Conservation (phyloP, 2,797 vertebrate genomes). For the Anguilla obscura region DNA sequence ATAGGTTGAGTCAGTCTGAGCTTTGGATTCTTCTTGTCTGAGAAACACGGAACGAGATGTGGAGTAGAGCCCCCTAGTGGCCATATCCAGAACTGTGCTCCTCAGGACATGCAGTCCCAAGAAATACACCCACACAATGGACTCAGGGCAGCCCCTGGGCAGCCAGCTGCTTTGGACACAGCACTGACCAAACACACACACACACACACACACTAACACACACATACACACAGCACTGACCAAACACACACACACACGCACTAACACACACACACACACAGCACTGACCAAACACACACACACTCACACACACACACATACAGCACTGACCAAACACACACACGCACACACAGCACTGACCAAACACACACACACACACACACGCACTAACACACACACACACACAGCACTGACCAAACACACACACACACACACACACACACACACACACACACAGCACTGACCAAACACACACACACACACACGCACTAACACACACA, state of each 20-base stretch:
- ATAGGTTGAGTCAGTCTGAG: background rate
- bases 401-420: background rate
- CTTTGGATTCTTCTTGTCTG: background rate
- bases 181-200: conserved; percentile 3
- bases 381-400: background rate
- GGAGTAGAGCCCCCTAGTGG: conserved; percentile 29
- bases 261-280: background rate
- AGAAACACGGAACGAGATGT: background rate
- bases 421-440: too few relatives aligned
- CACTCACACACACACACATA: conserved; percentile 5
- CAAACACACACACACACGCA: background rate
- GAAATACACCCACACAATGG: background rate
- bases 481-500: background rate
- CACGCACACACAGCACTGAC: background rate
- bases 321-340: background rate
- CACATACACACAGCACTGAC: background rate
- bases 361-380: background rate
- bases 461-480: background rate
- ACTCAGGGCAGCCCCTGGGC: background rate
- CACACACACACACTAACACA: background rate
- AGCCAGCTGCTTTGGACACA: background rate
- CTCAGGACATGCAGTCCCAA: background rate
- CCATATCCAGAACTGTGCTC: conserved; percentile 4
- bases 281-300: background rate
- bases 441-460: background rate